These are phyloP conservation scores for Aphelinus certus DNA, from an alignment of 1,140 invertebrate genomes.

Conservation along the genomic window DNA sequence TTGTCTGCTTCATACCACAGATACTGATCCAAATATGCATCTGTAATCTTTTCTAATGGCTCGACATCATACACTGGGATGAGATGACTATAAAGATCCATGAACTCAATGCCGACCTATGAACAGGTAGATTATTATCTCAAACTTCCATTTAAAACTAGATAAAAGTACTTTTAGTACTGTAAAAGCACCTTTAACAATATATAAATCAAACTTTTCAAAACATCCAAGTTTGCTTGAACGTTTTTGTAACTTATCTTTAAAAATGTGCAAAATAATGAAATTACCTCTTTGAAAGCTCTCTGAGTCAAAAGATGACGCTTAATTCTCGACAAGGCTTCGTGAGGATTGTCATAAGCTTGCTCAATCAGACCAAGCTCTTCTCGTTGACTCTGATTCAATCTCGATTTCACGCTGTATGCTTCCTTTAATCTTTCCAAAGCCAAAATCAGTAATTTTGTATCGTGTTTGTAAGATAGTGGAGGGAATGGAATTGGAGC, in stretches of 20 bases:
- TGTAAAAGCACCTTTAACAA: too few relatives aligned
- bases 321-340: constrained; percentile 98
- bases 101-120: constrained; percentile 97
- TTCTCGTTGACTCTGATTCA: constrained; percentile 99
- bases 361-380: constrained; percentile 99
- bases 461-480: constrained; percentile 99
- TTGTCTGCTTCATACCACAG: constrained; percentile 99
- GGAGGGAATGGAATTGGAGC: constrained; percentile 99
- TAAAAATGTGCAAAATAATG: too few relatives aligned
- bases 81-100: constrained; percentile 99
- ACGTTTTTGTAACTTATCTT: too few relatives aligned
- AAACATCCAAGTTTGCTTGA: too few relatives aligned
- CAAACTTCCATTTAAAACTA: too few relatives aligned
- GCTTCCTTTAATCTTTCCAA: constrained; percentile 98
- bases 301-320: constrained; percentile 98
- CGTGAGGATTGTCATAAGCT: constrained; percentile 99
- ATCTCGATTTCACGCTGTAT: constrained; percentile 97
- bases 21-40: constrained; percentile 99
- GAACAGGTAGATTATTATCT: constrained; percentile 1
- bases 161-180: too few relatives aligned
- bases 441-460: constrained; percentile 96
- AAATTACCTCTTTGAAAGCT: constrained; percentile 92
- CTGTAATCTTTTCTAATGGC: constrained; percentile 98
- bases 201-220: too few relatives aligned
- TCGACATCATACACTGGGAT: constrained; percentile 99